These are phyloP conservation scores for Aradophagus sp. DNA, from an alignment of 1,140 invertebrate genomes.

Conservation along the genomic window DNA sequence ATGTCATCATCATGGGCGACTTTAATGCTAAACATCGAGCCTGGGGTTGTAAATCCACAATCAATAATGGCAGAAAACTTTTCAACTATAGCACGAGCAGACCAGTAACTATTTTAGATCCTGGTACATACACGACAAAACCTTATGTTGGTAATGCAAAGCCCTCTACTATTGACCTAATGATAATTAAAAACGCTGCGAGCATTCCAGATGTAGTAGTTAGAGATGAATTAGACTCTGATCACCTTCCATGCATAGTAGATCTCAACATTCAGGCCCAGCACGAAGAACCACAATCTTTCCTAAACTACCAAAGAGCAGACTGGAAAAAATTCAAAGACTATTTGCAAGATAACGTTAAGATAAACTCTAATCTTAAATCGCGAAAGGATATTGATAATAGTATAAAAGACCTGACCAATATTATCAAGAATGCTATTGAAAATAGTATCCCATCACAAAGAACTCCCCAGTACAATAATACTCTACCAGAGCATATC, in stretches of 20 bases:
- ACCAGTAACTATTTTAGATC: conserved; percentile 1
- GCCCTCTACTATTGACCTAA: conserved; percentile 1
- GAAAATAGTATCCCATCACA: background rate
- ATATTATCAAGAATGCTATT: background rate
- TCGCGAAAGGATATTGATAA: background rate
- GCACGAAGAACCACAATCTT: background rate
- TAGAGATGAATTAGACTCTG: conserved; percentile 39
- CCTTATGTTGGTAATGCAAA: background rate
- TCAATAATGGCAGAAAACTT: conserved; percentile 27
- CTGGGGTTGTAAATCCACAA: conserved; percentile 30
- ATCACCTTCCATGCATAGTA: conserved; percentile 33
- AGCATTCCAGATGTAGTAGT: conserved; percentile 9
- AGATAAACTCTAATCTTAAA: conserved; percentile 9
- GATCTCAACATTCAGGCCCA: background rate
- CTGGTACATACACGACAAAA: conserved; percentile 2
- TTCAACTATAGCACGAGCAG: background rate
- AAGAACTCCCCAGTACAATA: background rate
- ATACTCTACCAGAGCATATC: conserved; percentile 19
- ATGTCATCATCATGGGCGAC: conserved; percentile 23
- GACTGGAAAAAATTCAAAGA: conserved; percentile 34
- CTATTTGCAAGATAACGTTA: conserved; percentile 13
- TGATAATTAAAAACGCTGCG: conserved; percentile 14
- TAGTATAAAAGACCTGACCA: background rate
- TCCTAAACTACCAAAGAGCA: conserved; percentile 20
- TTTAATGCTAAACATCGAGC: conserved; percentile 43